Percentiles rank a stretch among this genome's conserved stretches.
phyloP scores from a whole-genome alignment of 2,888 invertebrate species.

The Leistus spinibarbis region DNA sequence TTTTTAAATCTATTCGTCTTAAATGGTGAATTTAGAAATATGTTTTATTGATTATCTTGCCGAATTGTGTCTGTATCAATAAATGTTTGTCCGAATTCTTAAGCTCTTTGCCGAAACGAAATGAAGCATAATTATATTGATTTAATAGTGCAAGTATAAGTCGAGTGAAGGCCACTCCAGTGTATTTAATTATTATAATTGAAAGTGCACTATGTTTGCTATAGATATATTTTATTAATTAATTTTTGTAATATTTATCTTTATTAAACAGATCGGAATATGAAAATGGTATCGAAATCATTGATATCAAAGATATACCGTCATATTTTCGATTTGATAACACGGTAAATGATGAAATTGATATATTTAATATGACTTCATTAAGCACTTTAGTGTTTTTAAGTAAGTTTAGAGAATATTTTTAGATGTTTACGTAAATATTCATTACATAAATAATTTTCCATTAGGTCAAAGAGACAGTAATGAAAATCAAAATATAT shows the following conservation, averaged over 20 bases:
- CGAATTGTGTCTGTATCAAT: neutral
- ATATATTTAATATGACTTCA: constrained; percentile 50
- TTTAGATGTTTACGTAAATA: neutral
- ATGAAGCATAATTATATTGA: neutral
- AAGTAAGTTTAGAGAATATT: constrained; percentile 46
- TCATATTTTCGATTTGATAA: constrained; percentile 47
- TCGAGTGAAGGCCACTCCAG: neutral
- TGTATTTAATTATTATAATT: neutral
- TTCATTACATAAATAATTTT: neutral
- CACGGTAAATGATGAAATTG: constrained; percentile 46
- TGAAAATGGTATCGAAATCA: constrained; percentile 45
- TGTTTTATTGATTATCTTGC: neutral
- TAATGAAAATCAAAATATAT: neutral
- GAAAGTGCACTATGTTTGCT: neutral
- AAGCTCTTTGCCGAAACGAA: no score
- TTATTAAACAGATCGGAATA: constrained; percentile 44
- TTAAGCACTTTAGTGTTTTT: constrained; percentile 49
- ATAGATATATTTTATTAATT: neutral
- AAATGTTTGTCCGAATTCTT: no score
- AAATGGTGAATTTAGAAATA: no score
- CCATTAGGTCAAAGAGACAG: constrained; percentile 32
- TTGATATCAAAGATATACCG: constrained; percentile 48
- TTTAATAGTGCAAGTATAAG: no score
- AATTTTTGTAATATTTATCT: no score
- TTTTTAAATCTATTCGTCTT: no score